Base-by-base conservation (phyloP, 2,888 invertebrate genomes). In the Lasioglossum leucozonium region DNA sequence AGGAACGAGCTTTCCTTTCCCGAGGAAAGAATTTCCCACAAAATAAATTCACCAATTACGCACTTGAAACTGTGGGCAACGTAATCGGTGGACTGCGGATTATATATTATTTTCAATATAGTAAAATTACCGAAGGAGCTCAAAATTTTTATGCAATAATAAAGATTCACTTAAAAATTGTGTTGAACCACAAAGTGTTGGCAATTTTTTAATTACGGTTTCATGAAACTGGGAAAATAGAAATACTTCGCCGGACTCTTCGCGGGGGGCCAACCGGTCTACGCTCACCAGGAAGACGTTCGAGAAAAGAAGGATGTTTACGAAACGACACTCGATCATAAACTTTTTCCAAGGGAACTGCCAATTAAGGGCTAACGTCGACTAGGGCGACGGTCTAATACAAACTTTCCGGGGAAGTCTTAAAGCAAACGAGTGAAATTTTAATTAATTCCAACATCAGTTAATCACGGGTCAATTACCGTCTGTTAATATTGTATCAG, bases 361-460 rank as follows among this genome's bases (percentile, higher is more conserved):
- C 42, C 51, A 79, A 79, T 79, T 79, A 82, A 73, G 73, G 22
- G 40, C 47, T 79, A 79, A 72, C 67, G 18, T 34, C 10, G 37
- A 16, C 26, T 51, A 72, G 34, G 1, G 22, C 44, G 26, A 30
- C 26, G 37, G 51, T 34, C 26, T 73, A 26, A 69, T 58, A 37
- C 42, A 82, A 58, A 69, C 79, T 79, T n/a, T 26, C 13, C 30
- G 4, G 67, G 73, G 16, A 67, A 44, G 79, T 82, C 65, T 82
- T 55, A 67, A 55, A 34, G 44, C 55, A n/a, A 34, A 69, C 55
- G 67, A 37, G 67, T 79, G 34, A 82, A 82, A 79, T 79, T 82
- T 79, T 79, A 82, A 82, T 69, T 82, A 82, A 82, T 58, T 55
- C n/a, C 73, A n/a, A 26, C 55, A 79, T 79, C 79, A 69, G 67